Evolutionary conservation across 1,140 invertebrate species (phyloP).

Genomic region (Euglossa dilemma): DNA sequence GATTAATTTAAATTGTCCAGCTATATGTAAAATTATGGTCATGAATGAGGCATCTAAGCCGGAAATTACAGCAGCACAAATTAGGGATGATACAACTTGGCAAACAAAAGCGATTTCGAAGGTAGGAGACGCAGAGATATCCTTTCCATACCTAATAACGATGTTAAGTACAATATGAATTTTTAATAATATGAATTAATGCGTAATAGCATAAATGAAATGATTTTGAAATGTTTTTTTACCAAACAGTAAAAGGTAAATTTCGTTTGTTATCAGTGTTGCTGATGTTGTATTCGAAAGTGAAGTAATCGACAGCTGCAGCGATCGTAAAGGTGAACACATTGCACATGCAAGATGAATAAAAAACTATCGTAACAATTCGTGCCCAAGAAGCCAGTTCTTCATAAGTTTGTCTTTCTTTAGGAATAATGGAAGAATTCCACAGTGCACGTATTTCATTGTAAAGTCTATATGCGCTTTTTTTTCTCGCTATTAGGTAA

Average conservation of each 20-base stretch:
- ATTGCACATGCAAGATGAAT: neutral
- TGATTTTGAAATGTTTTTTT: neutral
- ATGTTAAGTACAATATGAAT: neutral
- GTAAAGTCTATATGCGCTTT: conserved; percentile 26
- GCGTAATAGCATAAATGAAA: neutral
- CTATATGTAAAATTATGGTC: conserved; percentile 55
- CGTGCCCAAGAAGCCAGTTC: conserved; percentile 26
- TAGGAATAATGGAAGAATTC: neutral
- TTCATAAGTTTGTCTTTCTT: conserved; percentile 28
- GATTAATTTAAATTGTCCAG: conserved; percentile 56
- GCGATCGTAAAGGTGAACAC: conserved; percentile 16
- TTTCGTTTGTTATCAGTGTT: neutral
- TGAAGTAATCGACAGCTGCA: neutral
- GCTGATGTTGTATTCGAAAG: neutral
- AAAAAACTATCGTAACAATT: conserved; percentile 28
- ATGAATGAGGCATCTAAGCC: conserved; percentile 45
- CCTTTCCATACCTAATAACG: conserved; percentile 48
- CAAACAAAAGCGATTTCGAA: conserved; percentile 56
- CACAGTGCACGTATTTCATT: conserved; percentile 43
- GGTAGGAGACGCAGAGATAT: conserved; percentile 21
- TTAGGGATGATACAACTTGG: conserved; percentile 21
- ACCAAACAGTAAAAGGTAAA: conserved; percentile 56
- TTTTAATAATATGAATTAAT: neutral
- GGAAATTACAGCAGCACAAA: conserved; percentile 17
- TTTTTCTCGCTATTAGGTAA: conserved; percentile 28